Base-by-base conservation (phyloP, 1,140 invertebrate species). In the Drosophila aff. region DNA sequence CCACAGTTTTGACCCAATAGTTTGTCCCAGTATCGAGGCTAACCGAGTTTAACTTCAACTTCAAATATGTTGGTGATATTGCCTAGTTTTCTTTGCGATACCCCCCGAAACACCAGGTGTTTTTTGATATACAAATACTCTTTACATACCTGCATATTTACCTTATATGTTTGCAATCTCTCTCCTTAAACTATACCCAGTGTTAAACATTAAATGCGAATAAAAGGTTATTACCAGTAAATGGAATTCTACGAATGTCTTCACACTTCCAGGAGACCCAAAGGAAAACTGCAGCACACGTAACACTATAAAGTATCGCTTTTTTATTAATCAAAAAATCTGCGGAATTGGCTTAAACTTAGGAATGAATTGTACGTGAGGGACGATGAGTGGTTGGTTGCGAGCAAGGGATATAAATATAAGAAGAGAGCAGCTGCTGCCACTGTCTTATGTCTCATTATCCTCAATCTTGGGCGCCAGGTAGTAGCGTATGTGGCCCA, bases 391-490 rank as follows among this genome's bases (percentile, higher is more conserved):
- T 38, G 23, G 23, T 21, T n/a, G 18, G 36, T 21, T 43, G 36
- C 38, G 33, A 40, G 36, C 33, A 59, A 18, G 67, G 52, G 28
- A 60, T 57, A 62, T 81, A 77, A 81, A 75, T 76, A 75, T 76
- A 53, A 74, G 44, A 4, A 13, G 33, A 31, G 52, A 81, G 57
- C 23, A 38, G 18, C 43, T 7, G 16, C 18, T n/a, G 11, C 8
- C 44, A n/a, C 10, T 13, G 46, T 18, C 40, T 53, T 92, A 92
- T 82, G 90, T 92, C 59, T 92, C 91, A 57, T 92, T 91, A 81
- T 99, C 99, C 93, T 99, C 99, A 92, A 99, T 99, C 94, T 99
- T 99, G 21, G 99, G 99, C 49, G 99, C 99, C 79, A 99, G 94
- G 93, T 99, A 99, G 94, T 99, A 99, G 55, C 98, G 96, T 83